Evolutionary conservation across 2,797 vertebrate genomes (phyloP).

Genomic region (Clarias laeviceps): DNA sequence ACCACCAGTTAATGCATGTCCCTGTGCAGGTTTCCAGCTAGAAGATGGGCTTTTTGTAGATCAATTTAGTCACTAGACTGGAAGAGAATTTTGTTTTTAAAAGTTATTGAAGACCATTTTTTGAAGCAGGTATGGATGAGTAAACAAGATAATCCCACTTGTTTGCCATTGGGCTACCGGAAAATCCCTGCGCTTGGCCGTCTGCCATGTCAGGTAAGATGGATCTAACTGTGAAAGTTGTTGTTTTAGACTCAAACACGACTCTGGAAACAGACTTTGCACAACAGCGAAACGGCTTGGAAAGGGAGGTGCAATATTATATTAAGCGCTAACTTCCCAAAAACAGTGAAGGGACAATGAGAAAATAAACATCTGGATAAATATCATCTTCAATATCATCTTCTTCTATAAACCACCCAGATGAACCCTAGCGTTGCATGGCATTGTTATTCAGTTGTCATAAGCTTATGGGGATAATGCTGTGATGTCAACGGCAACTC

Average conservation of each 20-base stretch:
- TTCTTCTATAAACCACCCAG: too few species aligned
- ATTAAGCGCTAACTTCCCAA: background rate
- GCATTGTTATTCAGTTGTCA: too few species aligned
- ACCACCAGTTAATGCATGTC: background rate
- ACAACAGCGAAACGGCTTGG: background rate
- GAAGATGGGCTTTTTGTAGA: background rate
- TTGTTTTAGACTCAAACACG: background rate
- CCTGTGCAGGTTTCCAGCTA: background rate
- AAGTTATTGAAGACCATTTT: background rate
- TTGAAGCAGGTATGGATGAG: background rate
- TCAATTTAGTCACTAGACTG: background rate
- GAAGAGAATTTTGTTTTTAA: background rate
- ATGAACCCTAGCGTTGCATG: too few species aligned
- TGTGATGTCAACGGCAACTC: too few species aligned
- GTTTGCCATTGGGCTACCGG: background rate
- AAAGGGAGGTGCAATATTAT: background rate
- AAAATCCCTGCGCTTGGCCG: background rate
- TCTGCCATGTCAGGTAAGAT: background rate
- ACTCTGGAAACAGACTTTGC: background rate
- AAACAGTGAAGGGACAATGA: background rate
- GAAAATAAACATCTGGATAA: background rate
- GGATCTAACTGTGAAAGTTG: background rate
- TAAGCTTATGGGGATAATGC: too few species aligned
- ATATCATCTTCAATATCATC: background rate
- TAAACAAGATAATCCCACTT: background rate